These are phyloP conservation scores for Melanostoma scalare DNA, from an alignment of 2,888 invertebrate species.

Conservation along the genomic window DNA sequence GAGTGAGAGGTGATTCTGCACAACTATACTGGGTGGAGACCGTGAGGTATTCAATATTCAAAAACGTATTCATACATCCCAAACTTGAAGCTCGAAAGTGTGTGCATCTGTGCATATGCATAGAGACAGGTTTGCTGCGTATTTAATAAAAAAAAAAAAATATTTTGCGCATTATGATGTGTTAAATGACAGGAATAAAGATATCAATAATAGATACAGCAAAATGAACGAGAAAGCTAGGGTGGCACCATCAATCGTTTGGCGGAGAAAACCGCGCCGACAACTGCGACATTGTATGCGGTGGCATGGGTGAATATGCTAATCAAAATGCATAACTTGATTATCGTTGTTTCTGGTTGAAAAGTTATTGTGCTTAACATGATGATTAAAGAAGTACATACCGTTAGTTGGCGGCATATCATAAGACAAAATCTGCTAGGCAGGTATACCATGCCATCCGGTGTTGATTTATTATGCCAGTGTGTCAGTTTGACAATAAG, in stretches of 20 bases:
- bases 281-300: background rate
- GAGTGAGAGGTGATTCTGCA: too few relatives aligned
- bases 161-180: slow-evolving; percentile 30
- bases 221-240: slow-evolving; percentile 4
- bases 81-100: too few relatives aligned
- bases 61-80: too few relatives aligned
- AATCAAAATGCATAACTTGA: slow-evolving; percentile 52
- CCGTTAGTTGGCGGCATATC: slow-evolving; percentile 59
- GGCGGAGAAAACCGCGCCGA: background rate
- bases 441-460: too few relatives aligned
- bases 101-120: too few relatives aligned
- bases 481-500: too few relatives aligned
- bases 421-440: slow-evolving; percentile 28
- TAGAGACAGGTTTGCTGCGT: background rate
- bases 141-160: slow-evolving; percentile 4
- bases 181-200: slow-evolving; percentile 36
- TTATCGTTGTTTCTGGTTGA: slow-evolving; percentile 15
- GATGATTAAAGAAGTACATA: slow-evolving; percentile 44
- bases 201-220: slow-evolving; percentile 22
- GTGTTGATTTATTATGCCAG: too few relatives aligned
- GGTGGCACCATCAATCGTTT: slow-evolving; percentile 42
- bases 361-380: slow-evolving; percentile 33
- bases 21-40: too few relatives aligned
- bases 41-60: too few relatives aligned
- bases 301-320: slow-evolving; percentile 19